Evolutionary conservation across 2,113 vertebrate genomes (phyloP).

Genomic region (Anseranas semipalmata): DNA sequence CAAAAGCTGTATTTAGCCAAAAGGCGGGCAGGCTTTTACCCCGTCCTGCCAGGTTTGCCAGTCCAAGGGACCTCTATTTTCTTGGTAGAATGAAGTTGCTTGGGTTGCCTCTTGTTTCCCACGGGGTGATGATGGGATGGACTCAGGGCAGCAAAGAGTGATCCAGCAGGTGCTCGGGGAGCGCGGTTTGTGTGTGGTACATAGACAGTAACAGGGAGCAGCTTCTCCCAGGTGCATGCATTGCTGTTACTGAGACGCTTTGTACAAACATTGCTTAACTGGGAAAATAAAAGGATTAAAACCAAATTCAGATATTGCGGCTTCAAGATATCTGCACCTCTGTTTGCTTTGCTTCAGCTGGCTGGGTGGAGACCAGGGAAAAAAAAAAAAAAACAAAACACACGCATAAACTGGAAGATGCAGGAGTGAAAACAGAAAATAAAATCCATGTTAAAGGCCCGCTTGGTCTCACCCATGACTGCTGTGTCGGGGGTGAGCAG

Average conservation of each 20-base stretch:
- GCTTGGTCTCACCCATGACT: background rate
- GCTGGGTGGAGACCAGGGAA: background rate
- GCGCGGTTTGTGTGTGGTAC: background rate
- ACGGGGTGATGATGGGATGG: background rate
- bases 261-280: accelerated
- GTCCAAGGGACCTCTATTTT: accelerated
- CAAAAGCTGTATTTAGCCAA: background rate
- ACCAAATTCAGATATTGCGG: background rate
- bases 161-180: background rate
- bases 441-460: background rate
- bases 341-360: background rate
- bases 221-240: background rate
- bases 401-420: background rate
- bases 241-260: background rate
- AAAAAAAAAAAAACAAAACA: background rate
- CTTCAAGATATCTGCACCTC: background rate
- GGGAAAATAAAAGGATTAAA: background rate
- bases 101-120: background rate
- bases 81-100: background rate
- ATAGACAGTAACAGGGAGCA: background rate
- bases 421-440: background rate
- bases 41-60: background rate
- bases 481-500: accelerated
- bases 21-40: accelerated
- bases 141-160: background rate